Base-by-base conservation (phyloP, 1,140 invertebrate species). In the Orius insidiosus region DNA sequence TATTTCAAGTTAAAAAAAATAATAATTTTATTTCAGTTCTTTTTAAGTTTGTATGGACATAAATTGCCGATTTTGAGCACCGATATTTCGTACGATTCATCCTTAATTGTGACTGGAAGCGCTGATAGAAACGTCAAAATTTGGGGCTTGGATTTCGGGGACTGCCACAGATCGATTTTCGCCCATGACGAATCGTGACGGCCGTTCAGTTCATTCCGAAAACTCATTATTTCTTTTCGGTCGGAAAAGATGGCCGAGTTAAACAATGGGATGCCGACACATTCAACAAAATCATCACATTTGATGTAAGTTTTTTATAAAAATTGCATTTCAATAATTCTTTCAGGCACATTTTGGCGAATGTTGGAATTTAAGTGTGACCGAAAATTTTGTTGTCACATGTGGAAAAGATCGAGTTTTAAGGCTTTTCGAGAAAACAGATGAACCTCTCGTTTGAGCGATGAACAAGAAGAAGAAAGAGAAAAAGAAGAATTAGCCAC, bases 91-190 rank as follows among this genome's bases (percentile, higher is more conserved):
- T 80, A 78, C 54, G 94, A 98, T 64, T 87, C 80, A 1, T 74
- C 74, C 1, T 57, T 98, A 1, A 81, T 98, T 49, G 85, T 77
- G 1, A 96, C 94, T 0, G 94, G 93, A 15, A 95, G 92, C 11
- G 81, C 81, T 0, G 96, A 99, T 66, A 73, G 92, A 14, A 95
- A 90, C 63, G 74, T 98, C 3, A 95, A 97, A 69, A 83, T 98
- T 51, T 99, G 94, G 94, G 93, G 94, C 37, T 72, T 98, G 60
- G 92, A 98, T 64, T 98, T 96, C 66, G 96, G 95, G 13, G 93
- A 99, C 63, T 97, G 92, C 56, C 85, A 87, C 59, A 78, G 75
- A 53, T 85, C 80, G 0, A 63, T 85, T 46, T 82, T 85, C 65
- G 92, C 90, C 2, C 94, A 98, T 63, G 90, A 97, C 57, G 89